Base-by-base conservation (phyloP, 2,113 vertebrate species). In the Phodopus roborovskii region DNA sequence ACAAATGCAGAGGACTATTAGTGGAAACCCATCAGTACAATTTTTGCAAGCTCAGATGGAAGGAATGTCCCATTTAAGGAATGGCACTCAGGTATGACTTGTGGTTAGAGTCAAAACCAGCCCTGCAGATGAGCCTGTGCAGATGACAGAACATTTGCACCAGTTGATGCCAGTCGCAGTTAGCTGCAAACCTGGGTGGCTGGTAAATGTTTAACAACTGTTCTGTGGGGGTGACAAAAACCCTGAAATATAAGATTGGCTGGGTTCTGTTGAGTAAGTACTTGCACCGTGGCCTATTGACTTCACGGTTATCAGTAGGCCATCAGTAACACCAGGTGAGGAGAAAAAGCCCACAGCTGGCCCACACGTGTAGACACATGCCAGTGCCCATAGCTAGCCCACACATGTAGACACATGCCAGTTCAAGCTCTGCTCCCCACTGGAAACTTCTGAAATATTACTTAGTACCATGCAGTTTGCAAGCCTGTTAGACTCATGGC, bases 21-120 rank as follows among this genome's bases (percentile, higher is more conserved):
- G 88, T 50, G 90, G 97, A 97, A 98, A 93, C 74, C 77, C 90
- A 94, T 45, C 74, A 45, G n/a, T 7, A 68, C 85, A 94, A 70
- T 85, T 96, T 96, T 93, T 85, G 96, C 81, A 96, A 88, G 79
- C 64, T 97, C 96, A 97, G 93, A 91, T 95, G 89, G 94, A 94
- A 97, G 88, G 83, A 79, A 70, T 94, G 94, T 98, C 88, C 77
- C 91, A 79, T 96, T 97, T 97, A 97, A 96, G 91, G 96, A 96
- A 96, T 60, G 82, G 84, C 97, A 95, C 79, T 96, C 88, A 90
- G 89, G 91, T 97, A 64, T 91, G 84, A 97, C 91, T 86, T 98
- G 97, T 96, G 98, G 96, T 97, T 96, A 97, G 90, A 96, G 79
- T 73, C 75, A 9, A 89, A 96, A 95, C 82, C 81, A 96, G 28